A percentile compares a stretch with the other conserved stretches of the same genome.
Conservation (phyloP, 2,113 vertebrate species). For the Hydrolagus affinis region DNA sequence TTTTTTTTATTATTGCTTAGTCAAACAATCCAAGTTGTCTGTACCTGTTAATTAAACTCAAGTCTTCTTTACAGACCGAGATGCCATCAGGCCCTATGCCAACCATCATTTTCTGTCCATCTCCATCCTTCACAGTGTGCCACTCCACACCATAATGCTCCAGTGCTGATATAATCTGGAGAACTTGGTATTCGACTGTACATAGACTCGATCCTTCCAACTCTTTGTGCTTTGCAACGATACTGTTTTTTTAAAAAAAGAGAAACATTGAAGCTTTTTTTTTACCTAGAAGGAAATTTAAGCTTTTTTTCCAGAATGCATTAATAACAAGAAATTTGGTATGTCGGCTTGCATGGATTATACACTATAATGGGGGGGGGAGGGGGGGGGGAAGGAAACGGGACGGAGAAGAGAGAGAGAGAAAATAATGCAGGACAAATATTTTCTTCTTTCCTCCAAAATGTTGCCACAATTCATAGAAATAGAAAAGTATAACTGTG, state of each 20-base stretch:
- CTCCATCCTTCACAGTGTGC: constrained; percentile 81
- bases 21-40: neutral
- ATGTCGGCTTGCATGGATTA: neutral
- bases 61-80: constrained; percentile 84
- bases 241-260: constrained; percentile 58
- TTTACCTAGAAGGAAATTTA: too few species aligned
- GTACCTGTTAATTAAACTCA: constrained; percentile 81
- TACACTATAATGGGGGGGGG: neutral
- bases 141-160: constrained; percentile 94
- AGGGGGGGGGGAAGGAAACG: neutral
- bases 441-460: constrained; percentile 47
- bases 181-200: constrained; percentile 83
- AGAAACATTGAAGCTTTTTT: neutral
- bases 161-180: constrained; percentile 79
- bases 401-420: neutral
- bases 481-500: neutral
- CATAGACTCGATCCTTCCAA: constrained; percentile 74
- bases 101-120: constrained; percentile 74
- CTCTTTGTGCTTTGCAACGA: constrained; percentile 77
- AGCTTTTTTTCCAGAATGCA: too few species aligned
- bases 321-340: too few species aligned
- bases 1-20: neutral
- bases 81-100: constrained; percentile 93
- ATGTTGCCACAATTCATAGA: neutral
- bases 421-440: neutral